Conservation (phyloP, 2,888 invertebrate species). For the Labia minor region DNA sequence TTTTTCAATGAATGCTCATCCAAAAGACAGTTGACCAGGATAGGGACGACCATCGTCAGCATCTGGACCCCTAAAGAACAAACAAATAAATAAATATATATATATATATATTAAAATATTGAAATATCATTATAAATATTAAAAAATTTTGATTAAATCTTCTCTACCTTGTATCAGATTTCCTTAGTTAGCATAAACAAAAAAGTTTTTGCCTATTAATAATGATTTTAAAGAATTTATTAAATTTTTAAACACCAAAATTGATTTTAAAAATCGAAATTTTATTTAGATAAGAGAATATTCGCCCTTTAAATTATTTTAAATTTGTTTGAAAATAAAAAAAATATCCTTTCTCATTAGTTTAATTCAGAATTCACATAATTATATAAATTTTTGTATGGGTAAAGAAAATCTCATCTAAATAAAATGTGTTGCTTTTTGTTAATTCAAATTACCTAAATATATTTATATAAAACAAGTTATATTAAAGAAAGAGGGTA, state of each 20-base stretch:
- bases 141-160: conserved; percentile 14
- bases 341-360: no score
- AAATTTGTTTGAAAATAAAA: no score
- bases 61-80: conserved; percentile 67
- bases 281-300: neutral
- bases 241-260: conserved; percentile 20
- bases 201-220: neutral
- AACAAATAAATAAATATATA: conserved; percentile 15
- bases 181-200: conserved; percentile 31
- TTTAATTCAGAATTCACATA: no score
- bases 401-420: no score
- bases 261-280: neutral
- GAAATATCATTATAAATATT: conserved; percentile 18
- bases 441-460: no score
- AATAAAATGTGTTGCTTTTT: no score
- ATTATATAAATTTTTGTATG: no score
- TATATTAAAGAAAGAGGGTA: no score
- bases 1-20: conserved; percentile 52
- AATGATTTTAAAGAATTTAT: conserved; percentile 13
- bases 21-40: conserved; percentile 74
- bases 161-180: conserved; percentile 45
- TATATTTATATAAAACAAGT: no score
- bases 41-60: conserved; percentile 78
- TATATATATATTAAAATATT: conserved; percentile 19
- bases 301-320: no score